phyloP scores from a whole-genome alignment of 2,113 vertebrate genomes.

The Oxyruncus cristatus region DNA sequence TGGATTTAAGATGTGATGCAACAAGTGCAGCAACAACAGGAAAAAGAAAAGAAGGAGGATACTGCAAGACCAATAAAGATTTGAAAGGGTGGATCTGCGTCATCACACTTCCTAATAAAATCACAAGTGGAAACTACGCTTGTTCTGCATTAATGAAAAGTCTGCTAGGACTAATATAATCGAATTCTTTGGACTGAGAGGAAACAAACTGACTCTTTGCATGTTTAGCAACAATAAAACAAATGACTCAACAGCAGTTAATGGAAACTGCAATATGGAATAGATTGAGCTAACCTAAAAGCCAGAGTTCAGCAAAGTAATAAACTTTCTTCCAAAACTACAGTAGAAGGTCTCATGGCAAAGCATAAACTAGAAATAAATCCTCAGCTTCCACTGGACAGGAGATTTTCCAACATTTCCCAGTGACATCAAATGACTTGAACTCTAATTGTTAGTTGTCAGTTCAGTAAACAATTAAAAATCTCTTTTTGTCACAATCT shows the following conservation, averaged over 20 bases:
- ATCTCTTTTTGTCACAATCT: slow-evolving; percentile 14
- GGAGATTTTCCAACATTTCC: slow-evolving; percentile 46
- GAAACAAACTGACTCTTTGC: background rate
- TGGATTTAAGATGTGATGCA: background rate
- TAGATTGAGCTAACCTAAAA: background rate
- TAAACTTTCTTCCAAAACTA: background rate
- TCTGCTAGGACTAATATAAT: background rate
- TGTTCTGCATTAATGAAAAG: background rate
- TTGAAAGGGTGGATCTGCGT: background rate
- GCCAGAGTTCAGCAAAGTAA: background rate
- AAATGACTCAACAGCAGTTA: background rate
- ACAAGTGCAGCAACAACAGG: slow-evolving; percentile 8
- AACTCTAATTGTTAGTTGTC: slow-evolving; percentile 57
- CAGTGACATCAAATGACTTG: slow-evolving; percentile 1
- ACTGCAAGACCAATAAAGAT: background rate
- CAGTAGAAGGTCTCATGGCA: background rate
- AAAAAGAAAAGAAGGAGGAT: background rate
- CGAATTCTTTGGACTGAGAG: background rate
- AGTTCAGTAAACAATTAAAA: slow-evolving; percentile 70
- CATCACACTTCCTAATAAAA: background rate
- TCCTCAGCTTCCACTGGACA: background rate
- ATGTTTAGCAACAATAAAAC: background rate
- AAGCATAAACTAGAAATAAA: background rate
- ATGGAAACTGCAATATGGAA: background rate
- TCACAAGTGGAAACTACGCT: background rate